A percentile compares a stretch with the other conserved stretches of the same genome.
phyloP scores from a whole-genome alignment of 2,888 invertebrate genomes.

The Sesia bembeciformis region DNA sequence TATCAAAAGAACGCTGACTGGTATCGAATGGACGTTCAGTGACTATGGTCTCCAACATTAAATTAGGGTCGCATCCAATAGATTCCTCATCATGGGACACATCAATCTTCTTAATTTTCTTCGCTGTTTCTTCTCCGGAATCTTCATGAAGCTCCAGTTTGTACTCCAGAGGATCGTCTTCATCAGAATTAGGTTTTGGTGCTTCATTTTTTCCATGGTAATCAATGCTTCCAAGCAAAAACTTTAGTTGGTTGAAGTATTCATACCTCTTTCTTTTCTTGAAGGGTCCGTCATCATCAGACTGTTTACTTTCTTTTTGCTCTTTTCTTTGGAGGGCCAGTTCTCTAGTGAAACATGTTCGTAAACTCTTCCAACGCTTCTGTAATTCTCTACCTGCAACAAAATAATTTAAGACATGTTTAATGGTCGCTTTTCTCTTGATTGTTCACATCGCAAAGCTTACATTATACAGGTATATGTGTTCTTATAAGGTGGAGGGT shows the following conservation, averaged over 20 bases:
- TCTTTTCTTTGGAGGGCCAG: neutral
- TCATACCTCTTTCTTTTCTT: neutral
- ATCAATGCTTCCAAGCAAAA: neutral
- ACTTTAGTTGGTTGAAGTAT: neutral
- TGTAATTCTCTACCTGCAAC: neutral
- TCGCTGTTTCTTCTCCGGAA: too few relatives aligned
- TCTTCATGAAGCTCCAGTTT: neutral
- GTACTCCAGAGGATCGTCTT: neutral
- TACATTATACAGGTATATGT: too few relatives aligned
- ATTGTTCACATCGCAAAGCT: too few relatives aligned
- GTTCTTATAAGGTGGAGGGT: too few relatives aligned
- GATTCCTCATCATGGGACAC: neutral
- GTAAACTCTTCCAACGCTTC: constrained; percentile 38
- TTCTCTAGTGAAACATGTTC: constrained; percentile 45
- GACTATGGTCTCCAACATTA: neutral
- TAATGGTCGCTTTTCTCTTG: too few relatives aligned
- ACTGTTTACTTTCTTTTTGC: neutral
- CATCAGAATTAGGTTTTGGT: neutral
- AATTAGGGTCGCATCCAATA: neutral
- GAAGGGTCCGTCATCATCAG: neutral
- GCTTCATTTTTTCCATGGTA: neutral
- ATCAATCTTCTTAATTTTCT: too few relatives aligned
- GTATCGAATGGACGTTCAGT: neutral
- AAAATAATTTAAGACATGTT: neutral
- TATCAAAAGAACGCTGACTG: too few relatives aligned